phyloP scores from a whole-genome alignment of 2,888 invertebrate genomes.

The Cylindroiulus punctatus region DNA sequence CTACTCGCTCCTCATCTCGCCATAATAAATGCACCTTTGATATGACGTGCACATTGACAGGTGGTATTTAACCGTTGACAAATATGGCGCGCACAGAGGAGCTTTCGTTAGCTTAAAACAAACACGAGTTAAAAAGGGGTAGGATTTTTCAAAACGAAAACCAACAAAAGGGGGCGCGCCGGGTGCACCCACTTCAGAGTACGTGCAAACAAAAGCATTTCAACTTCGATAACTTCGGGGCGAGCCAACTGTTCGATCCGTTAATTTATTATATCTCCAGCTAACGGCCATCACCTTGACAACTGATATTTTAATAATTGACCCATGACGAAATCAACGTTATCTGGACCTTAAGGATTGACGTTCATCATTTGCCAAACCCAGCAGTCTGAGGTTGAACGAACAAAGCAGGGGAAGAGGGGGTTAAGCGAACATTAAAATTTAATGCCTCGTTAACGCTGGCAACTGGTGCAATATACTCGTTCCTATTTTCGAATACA shows the following conservation, averaged over 20 bases:
- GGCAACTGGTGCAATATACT: not conserved
- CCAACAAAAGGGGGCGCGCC: constrained; percentile 39
- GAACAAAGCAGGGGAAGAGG: not conserved
- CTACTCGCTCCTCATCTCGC: not conserved
- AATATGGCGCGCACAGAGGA: not conserved
- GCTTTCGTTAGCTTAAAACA: not conserved
- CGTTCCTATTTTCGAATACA: not conserved
- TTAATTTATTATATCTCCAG: not conserved
- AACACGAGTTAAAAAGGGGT: constrained; percentile 6
- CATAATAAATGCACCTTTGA: constrained; percentile 1
- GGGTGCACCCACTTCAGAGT: not conserved
- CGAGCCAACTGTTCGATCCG: not conserved
- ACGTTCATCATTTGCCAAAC: not conserved
- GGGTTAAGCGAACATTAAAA: not conserved
- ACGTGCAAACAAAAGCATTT: constrained; percentile 30
- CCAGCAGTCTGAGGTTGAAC: not conserved
- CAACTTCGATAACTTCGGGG: not conserved
- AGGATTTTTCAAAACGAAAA: constrained; percentile 9
- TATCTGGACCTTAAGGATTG: not conserved
- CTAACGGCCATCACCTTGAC: not conserved
- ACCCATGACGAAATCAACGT: not conserved
- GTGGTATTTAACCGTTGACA: constrained; percentile 24
- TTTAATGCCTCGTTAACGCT: not conserved
- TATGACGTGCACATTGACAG: constrained; percentile 9
- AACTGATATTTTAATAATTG: not conserved